A percentile compares a stretch with the other conserved stretches of the same genome.
Conservation (phyloP, 2,797 vertebrate species). For the Salarias fasciatus region DNA sequence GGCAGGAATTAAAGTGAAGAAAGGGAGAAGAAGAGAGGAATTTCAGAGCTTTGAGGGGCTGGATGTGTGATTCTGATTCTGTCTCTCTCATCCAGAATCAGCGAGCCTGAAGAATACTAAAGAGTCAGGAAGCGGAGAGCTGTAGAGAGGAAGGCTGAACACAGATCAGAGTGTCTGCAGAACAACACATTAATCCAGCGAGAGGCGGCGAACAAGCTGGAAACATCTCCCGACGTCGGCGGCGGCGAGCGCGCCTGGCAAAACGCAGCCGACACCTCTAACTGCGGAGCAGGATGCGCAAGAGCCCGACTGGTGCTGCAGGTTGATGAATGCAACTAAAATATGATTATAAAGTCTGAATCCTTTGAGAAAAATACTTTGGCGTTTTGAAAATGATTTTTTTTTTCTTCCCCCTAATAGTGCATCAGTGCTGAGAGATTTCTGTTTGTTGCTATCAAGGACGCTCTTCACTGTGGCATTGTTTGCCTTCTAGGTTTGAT, state of each 20-base stretch:
- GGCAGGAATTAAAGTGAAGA: slow-evolving; percentile 34
- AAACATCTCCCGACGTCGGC: neutral
- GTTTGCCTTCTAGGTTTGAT: neutral
- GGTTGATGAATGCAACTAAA: too few species aligned
- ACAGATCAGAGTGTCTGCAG: slow-evolving; percentile 2
- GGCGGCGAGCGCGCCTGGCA: too few species aligned
- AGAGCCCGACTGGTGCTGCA: too few species aligned
- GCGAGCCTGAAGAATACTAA: slow-evolving; percentile 39
- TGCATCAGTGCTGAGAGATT: neutral
- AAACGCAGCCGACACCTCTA: too few species aligned
- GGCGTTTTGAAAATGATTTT: too few species aligned
- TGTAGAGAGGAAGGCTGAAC: slow-evolving; percentile 13
- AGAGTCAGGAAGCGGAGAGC: slow-evolving; percentile 11
- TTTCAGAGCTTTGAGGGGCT: slow-evolving; percentile 33
- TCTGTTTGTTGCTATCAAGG: neutral
- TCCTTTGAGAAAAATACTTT: too few species aligned
- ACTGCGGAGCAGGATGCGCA: too few species aligned
- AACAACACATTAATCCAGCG: neutral
- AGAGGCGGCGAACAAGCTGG: neutral
- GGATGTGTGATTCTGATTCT: slow-evolving; percentile 36
- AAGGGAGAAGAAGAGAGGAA: neutral
- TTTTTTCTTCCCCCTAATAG: too few species aligned
- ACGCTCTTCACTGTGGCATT: neutral
- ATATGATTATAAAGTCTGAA: too few species aligned
- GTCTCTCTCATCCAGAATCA: slow-evolving; percentile 45